Evolutionary conservation across 1,140 invertebrate genomes (phyloP), one percentile per base, ranked within the genome.

Genomic region (Brachionus angularis): DNA sequence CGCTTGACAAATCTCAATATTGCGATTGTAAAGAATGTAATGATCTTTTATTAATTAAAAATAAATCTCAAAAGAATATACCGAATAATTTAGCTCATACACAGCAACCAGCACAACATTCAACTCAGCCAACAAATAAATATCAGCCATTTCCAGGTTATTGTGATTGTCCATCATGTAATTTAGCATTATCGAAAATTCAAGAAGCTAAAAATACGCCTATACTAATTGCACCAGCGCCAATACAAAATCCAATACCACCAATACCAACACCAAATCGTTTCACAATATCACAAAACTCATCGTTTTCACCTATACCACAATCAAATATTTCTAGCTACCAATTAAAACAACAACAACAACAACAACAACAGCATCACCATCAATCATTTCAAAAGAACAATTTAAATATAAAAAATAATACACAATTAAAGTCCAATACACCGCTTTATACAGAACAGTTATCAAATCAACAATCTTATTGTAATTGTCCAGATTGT

Each of bases 11-110:
- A 27, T 58, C 34, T 21, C n/a, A 39, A 10, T 58, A 39, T 58
- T 58, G 53, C n/a, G 53, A 58, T 12, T 58, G 53, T 23, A 58
- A 58, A 42, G 53, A 58, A 39, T 58, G 53, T n/a, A 58, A 21
- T 27, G 34, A 58, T 16, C 14, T 55, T 1, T 5, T 8, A 5
- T n/a, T n/a, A n/a, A n/a, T n/a, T n/a, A n/a, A n/a, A n/a, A n/a
- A n/a, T n/a, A 55, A 55, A 21, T 55, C 31, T 1, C 52, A 33
- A 34, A 3, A 31, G 18, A 55, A 1, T 33, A 1, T 39, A 39
- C 21, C 16, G n/a, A n/a, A n/a, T n/a, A n/a, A n/a, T n/a, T n/a
- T n/a, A n/a, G n/a, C n/a, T n/a, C n/a, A n/a, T n/a, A n/a, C n/a
- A n/a, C n/a, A n/a, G n/a, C n/a, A n/a, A n/a, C n/a, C n/a, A n/a